phyloP scores from a whole-genome alignment of 2,888 invertebrate genomes.

The Cactoblastis cactorum region DNA sequence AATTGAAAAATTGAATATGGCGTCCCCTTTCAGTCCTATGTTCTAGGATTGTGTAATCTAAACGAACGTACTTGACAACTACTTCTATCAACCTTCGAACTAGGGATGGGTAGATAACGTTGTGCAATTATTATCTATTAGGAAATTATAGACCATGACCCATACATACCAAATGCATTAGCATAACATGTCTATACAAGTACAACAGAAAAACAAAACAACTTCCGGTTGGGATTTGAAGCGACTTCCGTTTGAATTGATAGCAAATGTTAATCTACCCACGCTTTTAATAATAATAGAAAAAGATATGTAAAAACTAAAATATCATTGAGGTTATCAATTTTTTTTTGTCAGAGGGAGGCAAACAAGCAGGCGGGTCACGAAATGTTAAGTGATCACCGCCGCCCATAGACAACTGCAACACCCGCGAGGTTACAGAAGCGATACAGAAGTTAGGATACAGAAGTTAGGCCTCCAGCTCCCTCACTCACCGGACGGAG shows the following conservation, averaged over 20 bases:
- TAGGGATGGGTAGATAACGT: neutral
- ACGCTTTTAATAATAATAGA: constrained; percentile 35
- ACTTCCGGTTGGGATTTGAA: constrained; percentile 35
- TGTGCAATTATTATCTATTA: constrained; percentile 3
- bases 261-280: constrained; percentile 30
- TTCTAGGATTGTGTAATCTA: neutral
- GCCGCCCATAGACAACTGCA: too few relatives aligned
- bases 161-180: neutral
- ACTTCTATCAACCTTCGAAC: neutral
- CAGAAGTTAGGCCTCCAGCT: too few relatives aligned
- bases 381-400: too few relatives aligned
- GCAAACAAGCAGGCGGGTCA: too few relatives aligned
- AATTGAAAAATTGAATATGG: too few relatives aligned
- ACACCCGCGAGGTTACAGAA: too few relatives aligned
- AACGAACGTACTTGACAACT: neutral
- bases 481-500: too few relatives aligned
- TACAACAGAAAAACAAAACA: neutral
- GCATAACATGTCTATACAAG: neutral
- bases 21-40: too few relatives aligned
- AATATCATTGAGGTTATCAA: too few relatives aligned
- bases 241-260: constrained; percentile 34
- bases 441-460: too few relatives aligned
- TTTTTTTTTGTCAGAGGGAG: too few relatives aligned
- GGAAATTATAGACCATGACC: constrained; percentile 13
- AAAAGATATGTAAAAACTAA: neutral